Conservation (phyloP, 2,113 vertebrate genomes). For the Proteles cristata region DNA sequence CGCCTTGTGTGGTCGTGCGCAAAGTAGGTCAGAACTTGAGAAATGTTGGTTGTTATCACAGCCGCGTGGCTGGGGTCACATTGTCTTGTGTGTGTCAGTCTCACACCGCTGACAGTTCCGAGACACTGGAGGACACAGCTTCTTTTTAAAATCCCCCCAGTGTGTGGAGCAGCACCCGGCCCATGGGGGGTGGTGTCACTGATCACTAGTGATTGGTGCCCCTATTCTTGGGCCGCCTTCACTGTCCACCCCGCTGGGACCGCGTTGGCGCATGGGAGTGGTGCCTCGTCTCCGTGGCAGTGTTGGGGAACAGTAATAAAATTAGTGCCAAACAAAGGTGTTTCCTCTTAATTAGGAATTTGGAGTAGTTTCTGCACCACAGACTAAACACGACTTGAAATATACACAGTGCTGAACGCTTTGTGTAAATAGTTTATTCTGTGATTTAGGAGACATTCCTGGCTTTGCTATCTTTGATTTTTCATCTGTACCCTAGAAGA, state of each 20-base stretch:
- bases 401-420: conserved; percentile 5
- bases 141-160: neutral
- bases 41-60: fast-evolving
- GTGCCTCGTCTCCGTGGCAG: neutral
- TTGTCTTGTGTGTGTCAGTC: neutral
- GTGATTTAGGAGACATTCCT: conserved; percentile 28
- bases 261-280: neutral
- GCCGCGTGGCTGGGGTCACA: fast-evolving
- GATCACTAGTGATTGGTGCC: neutral
- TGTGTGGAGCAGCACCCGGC: neutral
- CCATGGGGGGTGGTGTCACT: neutral
- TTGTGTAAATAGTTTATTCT: conserved; percentile 67
- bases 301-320: neutral
- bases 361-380: conserved; percentile 8
- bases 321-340: neutral
- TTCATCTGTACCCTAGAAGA: neutral
- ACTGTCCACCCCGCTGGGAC: neutral
- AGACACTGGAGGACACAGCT: neutral
- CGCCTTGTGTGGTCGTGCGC: no score
- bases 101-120: neutral
- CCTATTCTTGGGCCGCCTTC: neutral
- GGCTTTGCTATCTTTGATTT: neutral
- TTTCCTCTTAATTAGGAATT: conserved; percentile 44
- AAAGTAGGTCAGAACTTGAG: neutral
- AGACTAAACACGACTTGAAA: conserved; percentile 77